A percentile compares a stretch with the other conserved stretches of the same genome.
These are phyloP conservation scores for Amazona ochrocephala DNA, from an alignment of 2,797 vertebrate genomes.

Conservation along the genomic window DNA sequence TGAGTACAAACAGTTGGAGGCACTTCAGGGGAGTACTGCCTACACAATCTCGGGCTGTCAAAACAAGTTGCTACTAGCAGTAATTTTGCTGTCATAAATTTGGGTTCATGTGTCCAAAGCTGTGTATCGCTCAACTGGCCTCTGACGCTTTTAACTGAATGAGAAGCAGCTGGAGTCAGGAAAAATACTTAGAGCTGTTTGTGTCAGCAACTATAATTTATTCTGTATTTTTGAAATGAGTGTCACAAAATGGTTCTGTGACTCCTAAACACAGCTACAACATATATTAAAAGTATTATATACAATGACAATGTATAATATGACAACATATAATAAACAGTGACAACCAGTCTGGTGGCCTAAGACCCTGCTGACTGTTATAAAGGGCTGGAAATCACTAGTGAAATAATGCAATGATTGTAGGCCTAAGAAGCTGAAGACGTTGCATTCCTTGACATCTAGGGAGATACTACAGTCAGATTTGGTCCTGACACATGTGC, in stretches of 20 bases:
- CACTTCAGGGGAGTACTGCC: not conserved
- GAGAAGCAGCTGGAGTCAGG: not conserved
- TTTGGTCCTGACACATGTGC: not conserved
- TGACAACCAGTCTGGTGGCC: not conserved
- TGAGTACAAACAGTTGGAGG: not conserved
- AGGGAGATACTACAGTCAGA: not conserved
- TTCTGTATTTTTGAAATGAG: not conserved
- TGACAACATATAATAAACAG: not conserved
- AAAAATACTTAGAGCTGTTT: not conserved
- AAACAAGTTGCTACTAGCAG: not conserved
- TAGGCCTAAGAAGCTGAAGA: not conserved
- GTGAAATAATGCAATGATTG: not conserved
- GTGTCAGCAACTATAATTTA: not conserved
- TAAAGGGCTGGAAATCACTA: not conserved
- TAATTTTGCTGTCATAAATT: not conserved
- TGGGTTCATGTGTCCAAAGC: not conserved
- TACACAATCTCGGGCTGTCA: not conserved
- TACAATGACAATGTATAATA: not conserved
- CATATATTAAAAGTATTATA: not conserved
- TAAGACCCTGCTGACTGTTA: not conserved
- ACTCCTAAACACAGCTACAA: not conserved
- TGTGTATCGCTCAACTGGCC: not conserved
- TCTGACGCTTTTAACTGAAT: not conserved
- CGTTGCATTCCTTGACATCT: not conserved
- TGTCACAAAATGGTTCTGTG: not conserved